Evolutionary conservation across 2,797 vertebrate species (phyloP).

Genomic region (Sus cebifrons): DNA sequence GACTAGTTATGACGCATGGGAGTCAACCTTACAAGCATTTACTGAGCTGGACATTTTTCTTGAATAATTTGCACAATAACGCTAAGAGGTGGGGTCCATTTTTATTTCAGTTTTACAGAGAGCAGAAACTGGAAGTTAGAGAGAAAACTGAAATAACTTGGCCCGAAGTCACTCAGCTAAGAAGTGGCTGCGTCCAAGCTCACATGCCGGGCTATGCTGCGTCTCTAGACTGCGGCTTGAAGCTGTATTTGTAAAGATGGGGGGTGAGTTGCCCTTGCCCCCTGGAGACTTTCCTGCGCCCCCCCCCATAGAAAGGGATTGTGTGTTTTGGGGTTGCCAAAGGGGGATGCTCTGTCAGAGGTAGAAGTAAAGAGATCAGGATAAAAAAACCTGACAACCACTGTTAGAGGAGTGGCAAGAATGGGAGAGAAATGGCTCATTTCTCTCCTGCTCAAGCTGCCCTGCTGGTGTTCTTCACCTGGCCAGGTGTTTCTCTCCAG

Average conservation of each 20-base stretch:
- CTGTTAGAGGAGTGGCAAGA: background rate
- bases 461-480: background rate
- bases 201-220: background rate
- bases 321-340: background rate
- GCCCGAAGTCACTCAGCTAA: background rate
- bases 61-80: conserved; percentile 37
- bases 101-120: conserved; percentile 48
- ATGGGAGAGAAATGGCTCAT: background rate
- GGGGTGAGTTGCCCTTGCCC: background rate
- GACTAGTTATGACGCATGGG: background rate
- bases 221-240: rapidly evolving
- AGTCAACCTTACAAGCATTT: background rate
- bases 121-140: conserved; percentile 25
- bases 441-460: background rate
- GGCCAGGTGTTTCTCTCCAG: background rate
- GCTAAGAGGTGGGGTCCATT: background rate
- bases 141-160: conserved; percentile 60
- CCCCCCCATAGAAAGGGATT: background rate
- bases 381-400: background rate
- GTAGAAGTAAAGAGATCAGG: background rate
- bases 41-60: background rate
- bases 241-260: background rate
- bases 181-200: background rate
- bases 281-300: too few relatives aligned
- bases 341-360: background rate